Base-by-base conservation (phyloP, 2,888 invertebrate species). In the Deilephila elpenor region DNA sequence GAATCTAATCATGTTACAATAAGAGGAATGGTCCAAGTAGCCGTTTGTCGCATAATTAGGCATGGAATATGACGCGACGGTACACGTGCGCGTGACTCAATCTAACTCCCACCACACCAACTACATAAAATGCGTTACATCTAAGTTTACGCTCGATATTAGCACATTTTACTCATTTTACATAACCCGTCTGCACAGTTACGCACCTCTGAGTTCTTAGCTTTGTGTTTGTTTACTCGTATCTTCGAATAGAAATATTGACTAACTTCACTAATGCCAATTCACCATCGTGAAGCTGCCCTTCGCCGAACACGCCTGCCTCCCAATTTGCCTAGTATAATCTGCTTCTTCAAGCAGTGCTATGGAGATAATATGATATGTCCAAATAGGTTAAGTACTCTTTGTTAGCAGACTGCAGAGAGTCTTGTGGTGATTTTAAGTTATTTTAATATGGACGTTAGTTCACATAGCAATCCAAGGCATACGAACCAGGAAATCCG, bases 21-120 rank as follows among this genome's bases (percentile, higher is more conserved):
- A 59, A 64, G 64, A 79, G 78, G 79, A 77, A 79, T 79, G 77
- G 71, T 74, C 67, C 71, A 74, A 75, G 74, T 79, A 80, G 78
- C 77, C 79, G 82, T 84, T 86, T 84, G 82, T 82, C 85, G 80
- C 83, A 83, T 88, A 88, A 88, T 88, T 89, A 88, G 88, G 84
- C 86, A 88, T 87, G 82, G 80, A 83, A 86, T 85, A 86, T 86
- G 86, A 84, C 78, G 67, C 73, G 72, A 71, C 71, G 80, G 78
- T 91, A 91, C 88, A 88, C 88, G 86, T 92, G 91, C 89, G 87
- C 77, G 73, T 89, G 89, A 89, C 76, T 88, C 88, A 88, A 80
- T 32, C 71, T 61, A 73, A 29, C 73, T 32, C 60, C 70, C 53
- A 62, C 53, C 59, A 59, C 34, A 64, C 51, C 60, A 25, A 56